These are phyloP conservation scores for Ophion obscuratus DNA, from an alignment of 2,888 invertebrate genomes.

Conservation along the genomic window DNA sequence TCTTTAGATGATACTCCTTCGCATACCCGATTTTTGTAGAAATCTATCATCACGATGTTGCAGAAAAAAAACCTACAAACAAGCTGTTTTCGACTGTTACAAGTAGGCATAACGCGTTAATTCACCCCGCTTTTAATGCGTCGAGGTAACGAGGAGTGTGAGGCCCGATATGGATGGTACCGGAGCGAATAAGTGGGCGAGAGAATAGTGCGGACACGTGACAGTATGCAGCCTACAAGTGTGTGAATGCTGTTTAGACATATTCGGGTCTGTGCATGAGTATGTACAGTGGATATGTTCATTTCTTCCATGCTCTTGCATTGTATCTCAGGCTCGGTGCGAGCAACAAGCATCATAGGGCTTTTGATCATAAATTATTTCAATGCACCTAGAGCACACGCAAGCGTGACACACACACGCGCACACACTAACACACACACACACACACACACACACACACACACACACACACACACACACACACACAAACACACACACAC, in stretches of 20 bases:
- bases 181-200: conserved; percentile 49
- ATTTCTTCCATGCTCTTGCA: conserved; percentile 19
- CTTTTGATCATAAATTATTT: conserved; percentile 75
- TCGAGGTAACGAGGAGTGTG: conserved; percentile 4
- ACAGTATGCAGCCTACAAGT: conserved; percentile 16
- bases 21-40: too few relatives aligned
- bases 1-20: too few relatives aligned
- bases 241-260: not conserved
- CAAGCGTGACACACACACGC: conserved; percentile 13
- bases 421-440: too few relatives aligned
- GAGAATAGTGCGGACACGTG: conserved; percentile 40
- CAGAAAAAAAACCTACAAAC: too few relatives aligned
- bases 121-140: not conserved
- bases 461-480: not conserved
- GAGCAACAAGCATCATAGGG: conserved; percentile 51
- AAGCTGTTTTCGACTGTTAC: too few relatives aligned
- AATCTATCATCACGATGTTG: too few relatives aligned
- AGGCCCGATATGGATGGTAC: conserved; percentile 15
- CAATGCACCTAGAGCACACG: conserved; percentile 74
- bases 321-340: conserved; percentile 46
- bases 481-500: conserved; percentile 4
- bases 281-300: not conserved
- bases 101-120: too few relatives aligned
- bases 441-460: conserved; percentile 53
- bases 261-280: not conserved